Base-by-base conservation (phyloP, 1,140 invertebrate species). In the Saccostrea glomerata region DNA sequence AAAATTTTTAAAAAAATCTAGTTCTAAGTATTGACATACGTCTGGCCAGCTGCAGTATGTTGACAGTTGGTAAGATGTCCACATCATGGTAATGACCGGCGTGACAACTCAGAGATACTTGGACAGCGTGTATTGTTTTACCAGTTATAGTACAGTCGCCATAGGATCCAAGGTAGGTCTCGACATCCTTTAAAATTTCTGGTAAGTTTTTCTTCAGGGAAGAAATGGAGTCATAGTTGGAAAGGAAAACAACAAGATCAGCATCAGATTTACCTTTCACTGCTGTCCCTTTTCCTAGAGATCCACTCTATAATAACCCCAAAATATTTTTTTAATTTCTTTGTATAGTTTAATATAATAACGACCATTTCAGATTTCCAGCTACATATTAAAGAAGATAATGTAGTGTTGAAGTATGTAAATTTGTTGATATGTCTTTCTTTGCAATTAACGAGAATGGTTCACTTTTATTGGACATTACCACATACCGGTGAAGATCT, bases 211-310 rank as follows among this genome's bases (percentile, higher is more conserved):
- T 0, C n/a, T 70, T 15, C 12, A 86, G 0, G 3, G 25, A 2
- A 11, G 60, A 3, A 70, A 86, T 70, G 30, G 60, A 47, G 54
- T 40, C 60, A 54, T 70, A 86, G 70, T 70, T n/a, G 11, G 85
- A 5, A 5, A 86, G n/a, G 66, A 86, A 86, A 20, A 86, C 63
- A 4, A 86, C 85, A 6, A 86, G 40, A 54, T 86, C 85, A 25
- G 85, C 85, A 15, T 86, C 85, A 47, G 85, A 86, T 12, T 73
- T 66, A 13, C 63, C 63, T 54, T 86, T 86, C 2, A 86, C 85
- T 40, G 85, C 85, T 0, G 85, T 86, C 15, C 85, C 85, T 86
- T 86, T 86, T 60, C 85, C 85, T 6, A 86, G 85, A 40, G 85
- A 86, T 40, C 85, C 85, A 70, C 85, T n/a, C 85, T 86, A 17